A percentile compares a stretch with the other conserved stretches of the same genome.
Conservation (phyloP, 2,113 vertebrate species). For the Cyanocitta stelleri region DNA sequence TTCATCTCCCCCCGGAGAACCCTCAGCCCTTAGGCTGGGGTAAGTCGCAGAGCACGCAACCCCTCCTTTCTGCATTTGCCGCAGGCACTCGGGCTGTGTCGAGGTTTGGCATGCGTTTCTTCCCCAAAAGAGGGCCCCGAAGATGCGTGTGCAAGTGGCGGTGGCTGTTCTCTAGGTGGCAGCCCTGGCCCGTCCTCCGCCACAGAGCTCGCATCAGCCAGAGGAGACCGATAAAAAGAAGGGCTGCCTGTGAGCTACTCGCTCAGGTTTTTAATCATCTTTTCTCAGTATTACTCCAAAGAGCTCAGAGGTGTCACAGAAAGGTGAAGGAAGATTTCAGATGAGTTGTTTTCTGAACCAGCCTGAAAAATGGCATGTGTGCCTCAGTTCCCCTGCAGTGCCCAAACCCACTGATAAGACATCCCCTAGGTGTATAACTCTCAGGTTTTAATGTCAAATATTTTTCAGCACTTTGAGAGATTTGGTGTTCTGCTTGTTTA, state of each 20-base stretch:
- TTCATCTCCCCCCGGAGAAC: too few relatives aligned
- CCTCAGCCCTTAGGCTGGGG: not conserved
- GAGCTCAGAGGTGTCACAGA: not conserved
- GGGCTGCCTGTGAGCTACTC: rapidly evolving
- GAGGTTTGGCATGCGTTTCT: not conserved
- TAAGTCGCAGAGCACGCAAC: not conserved
- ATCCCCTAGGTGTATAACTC: not conserved
- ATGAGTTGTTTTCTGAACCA: not conserved
- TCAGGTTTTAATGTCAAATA: rapidly evolving
- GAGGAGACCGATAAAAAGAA: rapidly evolving
- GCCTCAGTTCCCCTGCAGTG: not conserved
- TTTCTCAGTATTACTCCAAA: not conserved
- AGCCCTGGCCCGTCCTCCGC: not conserved
- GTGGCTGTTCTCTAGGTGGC: constrained; percentile 21
- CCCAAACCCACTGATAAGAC: not conserved
- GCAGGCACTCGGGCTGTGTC: rapidly evolving
- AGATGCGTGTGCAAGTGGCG: not conserved
- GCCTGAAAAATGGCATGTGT: not conserved
- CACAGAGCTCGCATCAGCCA: rapidly evolving
- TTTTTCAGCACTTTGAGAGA: not conserved
- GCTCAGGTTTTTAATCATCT: rapidly evolving
- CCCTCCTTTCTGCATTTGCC: not conserved
- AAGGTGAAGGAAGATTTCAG: not conserved
- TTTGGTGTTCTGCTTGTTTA: not conserved
- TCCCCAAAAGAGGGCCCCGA: rapidly evolving